Percentiles rank a stretch among this genome's conserved stretches.
Conservation (phyloP, 1,140 invertebrate genomes). For the Musca domestica region DNA sequence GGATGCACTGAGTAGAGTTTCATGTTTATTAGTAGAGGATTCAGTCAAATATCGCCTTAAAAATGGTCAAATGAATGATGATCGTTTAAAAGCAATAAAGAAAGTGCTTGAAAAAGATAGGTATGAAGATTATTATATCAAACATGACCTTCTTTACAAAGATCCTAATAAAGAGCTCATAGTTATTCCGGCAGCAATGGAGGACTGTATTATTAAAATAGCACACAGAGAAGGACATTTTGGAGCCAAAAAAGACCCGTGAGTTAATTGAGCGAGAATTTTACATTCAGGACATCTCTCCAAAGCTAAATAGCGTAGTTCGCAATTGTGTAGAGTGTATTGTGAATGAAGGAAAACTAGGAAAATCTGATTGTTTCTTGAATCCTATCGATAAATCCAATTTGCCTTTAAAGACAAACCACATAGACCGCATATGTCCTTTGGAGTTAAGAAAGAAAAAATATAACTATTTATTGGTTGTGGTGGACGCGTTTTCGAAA, state of each 20-base stretch:
- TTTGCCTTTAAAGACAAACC: constrained; percentile 34
- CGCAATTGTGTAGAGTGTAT: constrained; percentile 44
- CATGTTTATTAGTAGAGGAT: constrained; percentile 17
- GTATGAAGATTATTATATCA: constrained; percentile 18
- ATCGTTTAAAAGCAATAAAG: not conserved
- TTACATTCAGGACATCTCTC: not conserved
- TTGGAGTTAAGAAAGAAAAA: constrained; percentile 42
- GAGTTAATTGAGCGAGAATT: not conserved
- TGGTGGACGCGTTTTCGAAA: constrained; percentile 52
- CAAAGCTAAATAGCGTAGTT: constrained; percentile 41
- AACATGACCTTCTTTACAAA: constrained; percentile 24
- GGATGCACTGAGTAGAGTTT: constrained; percentile 29
- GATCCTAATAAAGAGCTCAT: not conserved
- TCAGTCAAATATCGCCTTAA: constrained; percentile 10
- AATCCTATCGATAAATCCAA: constrained; percentile 41
- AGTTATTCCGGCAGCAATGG: constrained; percentile 12
- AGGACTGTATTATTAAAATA: not conserved
- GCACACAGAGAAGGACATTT: constrained; percentile 14
- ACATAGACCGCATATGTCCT: constrained; percentile 40
- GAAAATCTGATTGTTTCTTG: constrained; percentile 51
- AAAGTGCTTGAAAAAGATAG: not conserved
- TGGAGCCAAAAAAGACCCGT: not conserved
- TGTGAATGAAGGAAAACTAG: constrained; percentile 34
- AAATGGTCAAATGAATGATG: constrained; percentile 16
- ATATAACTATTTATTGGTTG: constrained; percentile 52